These are phyloP conservation scores for Diabrotica undecimpunctata DNA, from an alignment of 1,140 invertebrate genomes.

Conservation along the genomic window DNA sequence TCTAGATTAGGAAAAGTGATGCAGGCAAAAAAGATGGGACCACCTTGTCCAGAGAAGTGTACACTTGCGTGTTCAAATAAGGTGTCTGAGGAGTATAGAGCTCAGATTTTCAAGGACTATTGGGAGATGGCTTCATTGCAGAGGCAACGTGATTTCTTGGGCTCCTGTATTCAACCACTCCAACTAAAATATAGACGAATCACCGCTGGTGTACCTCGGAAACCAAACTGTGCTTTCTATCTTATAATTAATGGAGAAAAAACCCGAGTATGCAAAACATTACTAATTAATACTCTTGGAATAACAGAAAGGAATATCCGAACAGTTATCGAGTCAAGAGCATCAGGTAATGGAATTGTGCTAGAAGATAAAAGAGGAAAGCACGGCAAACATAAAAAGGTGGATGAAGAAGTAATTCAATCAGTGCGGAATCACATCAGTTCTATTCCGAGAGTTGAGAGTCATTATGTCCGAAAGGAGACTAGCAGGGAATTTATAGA, in stretches of 20 bases:
- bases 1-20: background rate
- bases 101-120: background rate
- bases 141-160: background rate
- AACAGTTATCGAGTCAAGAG: no score
- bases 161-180: background rate
- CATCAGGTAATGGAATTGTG: no score
- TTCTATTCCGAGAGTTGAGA: no score
- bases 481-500: no score
- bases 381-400: no score
- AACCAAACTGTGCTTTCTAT: constrained; percentile 6
- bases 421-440: no score
- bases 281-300: no score
- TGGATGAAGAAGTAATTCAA: no score
- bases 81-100: background rate
- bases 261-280: no score
- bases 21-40: background rate
- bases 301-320: no score
- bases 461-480: no score
- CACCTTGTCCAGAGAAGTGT: background rate
- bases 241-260: background rate
- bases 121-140: background rate
- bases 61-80: background rate
- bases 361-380: no score
- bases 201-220: background rate
- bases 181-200: background rate